phyloP scores from a whole-genome alignment of 1,140 invertebrate species.

The Drosophila ficusphila region DNA sequence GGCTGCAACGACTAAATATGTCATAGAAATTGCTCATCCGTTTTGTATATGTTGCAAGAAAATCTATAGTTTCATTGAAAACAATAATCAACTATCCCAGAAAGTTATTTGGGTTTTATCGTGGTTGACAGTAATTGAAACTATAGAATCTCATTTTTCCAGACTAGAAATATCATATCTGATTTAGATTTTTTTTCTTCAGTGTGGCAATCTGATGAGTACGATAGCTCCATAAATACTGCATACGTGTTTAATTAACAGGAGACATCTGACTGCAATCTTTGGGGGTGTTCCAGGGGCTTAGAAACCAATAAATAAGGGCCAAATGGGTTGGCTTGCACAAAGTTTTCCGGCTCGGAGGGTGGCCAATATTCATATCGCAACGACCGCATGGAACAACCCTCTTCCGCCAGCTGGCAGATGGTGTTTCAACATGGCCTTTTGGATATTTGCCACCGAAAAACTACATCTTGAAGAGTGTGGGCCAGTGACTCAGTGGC shows the following conservation, averaged over 20 bases:
- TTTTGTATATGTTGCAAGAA: neutral
- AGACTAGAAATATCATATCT: too few relatives aligned
- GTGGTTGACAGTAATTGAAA: too few relatives aligned
- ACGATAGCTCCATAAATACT: conserved; percentile 28
- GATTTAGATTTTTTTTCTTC: too few relatives aligned
- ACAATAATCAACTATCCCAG: too few relatives aligned
- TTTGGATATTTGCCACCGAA: neutral
- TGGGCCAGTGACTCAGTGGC: conserved; percentile 26
- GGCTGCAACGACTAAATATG: neutral
- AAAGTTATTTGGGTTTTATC: too few relatives aligned
- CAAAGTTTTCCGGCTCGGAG: conserved; percentile 8
- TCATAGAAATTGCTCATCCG: neutral
- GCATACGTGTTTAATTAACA: conserved; percentile 46
- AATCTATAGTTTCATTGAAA: too few relatives aligned
- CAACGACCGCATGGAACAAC: conserved; percentile 30
- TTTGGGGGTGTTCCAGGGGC: conserved; percentile 18
- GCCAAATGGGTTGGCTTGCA: neutral
- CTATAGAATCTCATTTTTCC: too few relatives aligned
- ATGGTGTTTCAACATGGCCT: conserved; percentile 1
- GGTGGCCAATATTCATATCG: conserved; percentile 23
- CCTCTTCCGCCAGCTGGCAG: conserved; percentile 37
- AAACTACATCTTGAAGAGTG: conserved; percentile 12
- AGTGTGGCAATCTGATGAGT: conserved; percentile 12
- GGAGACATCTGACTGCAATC: conserved; percentile 10
- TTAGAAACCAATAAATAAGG: conserved; percentile 24